A percentile compares a stretch with the other conserved stretches of the same genome.
Conservation (phyloP, 1,140 invertebrate genomes). For the Bradynema listronoti region DNA sequence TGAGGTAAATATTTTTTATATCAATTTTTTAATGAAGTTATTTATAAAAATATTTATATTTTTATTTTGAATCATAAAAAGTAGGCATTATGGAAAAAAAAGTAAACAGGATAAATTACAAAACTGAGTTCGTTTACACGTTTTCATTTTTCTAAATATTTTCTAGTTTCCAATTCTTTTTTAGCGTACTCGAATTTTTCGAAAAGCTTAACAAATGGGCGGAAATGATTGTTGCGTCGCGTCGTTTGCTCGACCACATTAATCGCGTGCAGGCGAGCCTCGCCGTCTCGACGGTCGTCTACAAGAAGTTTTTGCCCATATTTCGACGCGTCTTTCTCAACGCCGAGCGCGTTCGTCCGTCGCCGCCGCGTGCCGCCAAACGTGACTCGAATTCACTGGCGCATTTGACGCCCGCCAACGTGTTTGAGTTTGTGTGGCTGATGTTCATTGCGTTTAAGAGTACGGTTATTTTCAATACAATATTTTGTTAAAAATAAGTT, state of each 20-base stretch:
- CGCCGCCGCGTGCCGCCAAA: constrained; percentile 4
- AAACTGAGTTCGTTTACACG: background rate
- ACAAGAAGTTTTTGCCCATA: constrained; percentile 66
- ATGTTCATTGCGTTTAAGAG: constrained; percentile 47
- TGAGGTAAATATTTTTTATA: background rate
- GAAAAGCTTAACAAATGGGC: constrained; percentile 90
- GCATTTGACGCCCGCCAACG: constrained; percentile 12
- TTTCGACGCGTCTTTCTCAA: constrained; percentile 75
- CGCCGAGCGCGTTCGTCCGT: constrained; percentile 11
- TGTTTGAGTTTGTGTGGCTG: constrained; percentile 49
- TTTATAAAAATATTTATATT: background rate
- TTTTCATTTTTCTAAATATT: background rate
- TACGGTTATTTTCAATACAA: constrained; percentile 16
- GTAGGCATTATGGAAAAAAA: background rate
- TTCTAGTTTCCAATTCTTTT: constrained; percentile 10
- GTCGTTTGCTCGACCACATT: constrained; percentile 76
- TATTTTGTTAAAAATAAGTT: constrained; percentile 2
- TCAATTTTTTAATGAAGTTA: background rate
- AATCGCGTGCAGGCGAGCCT: constrained; percentile 81
- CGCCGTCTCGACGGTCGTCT: constrained; percentile 84
- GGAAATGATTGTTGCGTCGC: constrained; percentile 80
- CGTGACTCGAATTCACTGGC: constrained; percentile 21
- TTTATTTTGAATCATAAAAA: background rate
- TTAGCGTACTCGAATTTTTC: constrained; percentile 85
- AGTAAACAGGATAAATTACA: no score